Base-by-base conservation (phyloP, 2,888 invertebrate genomes). In the Aporophyla nigra region DNA sequence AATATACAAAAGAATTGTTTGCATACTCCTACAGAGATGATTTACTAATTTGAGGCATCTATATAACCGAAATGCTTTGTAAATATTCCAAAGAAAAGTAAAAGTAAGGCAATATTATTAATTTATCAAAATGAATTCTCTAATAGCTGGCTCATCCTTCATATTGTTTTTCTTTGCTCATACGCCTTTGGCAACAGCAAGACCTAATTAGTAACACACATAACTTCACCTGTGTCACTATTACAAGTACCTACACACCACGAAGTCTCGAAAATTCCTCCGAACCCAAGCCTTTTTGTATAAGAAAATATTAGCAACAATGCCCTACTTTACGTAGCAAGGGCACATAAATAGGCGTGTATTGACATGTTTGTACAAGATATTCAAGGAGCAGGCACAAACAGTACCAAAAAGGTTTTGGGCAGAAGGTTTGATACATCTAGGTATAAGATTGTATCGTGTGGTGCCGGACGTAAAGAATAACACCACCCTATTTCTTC, bases 291-390 rank as follows among this genome's bases (percentile, higher is more conserved):
- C 62, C 74, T 80, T 74, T 80, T 72, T 72, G 70, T 75, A 51
- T 72, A 63, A 70, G 54, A 63, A 84, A 82, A 82, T 85, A 84
- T 85, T 85, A 78, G 68, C 65, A 61, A 74, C 63, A 84, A 81
- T 71, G 49, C 69, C 72, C 67, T 78, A 61, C 77, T 69, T 71
- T 77, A 80, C 71, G 74, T 74, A 71, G 77, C 80, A 72, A 66
- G 73, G 75, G 66, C 72, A 74, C 87, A 84, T 88, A 87, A 89
- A 89, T 87, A 88, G 84, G 74, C 74, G 81, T 79, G 85, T 82
- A 86, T 88, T 87, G 91, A 90, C 89, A 87, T 92, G 91, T 92
- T 91, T 92, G 88, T 89, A 80, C 86, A 80, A 83, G 77, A 80
- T 71, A 80, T 84, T 81, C 72, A 80, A 78, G 77, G 83, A 85